phyloP scores from a whole-genome alignment of 2,888 invertebrate species.

The Loripinus fragilis region DNA sequence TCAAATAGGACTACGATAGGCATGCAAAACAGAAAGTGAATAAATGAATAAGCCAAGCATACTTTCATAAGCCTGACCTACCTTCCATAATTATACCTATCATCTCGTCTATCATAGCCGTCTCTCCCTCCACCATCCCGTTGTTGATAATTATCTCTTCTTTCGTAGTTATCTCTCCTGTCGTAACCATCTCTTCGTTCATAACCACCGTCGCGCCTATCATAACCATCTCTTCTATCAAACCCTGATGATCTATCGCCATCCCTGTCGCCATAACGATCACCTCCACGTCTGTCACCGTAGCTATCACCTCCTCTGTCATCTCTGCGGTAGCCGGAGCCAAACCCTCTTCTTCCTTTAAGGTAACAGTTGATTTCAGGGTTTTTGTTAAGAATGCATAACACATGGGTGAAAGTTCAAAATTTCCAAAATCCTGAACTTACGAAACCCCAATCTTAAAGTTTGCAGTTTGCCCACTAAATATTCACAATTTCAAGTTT shows the following conservation, averaged over 20 bases:
- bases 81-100: conserved; percentile 39
- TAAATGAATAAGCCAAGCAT: conserved; percentile 20
- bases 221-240: conserved; percentile 3
- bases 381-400: too few relatives aligned
- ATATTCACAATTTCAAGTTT: too few relatives aligned
- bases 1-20: too few relatives aligned
- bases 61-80: conserved; percentile 7
- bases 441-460: too few relatives aligned
- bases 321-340: conserved; percentile 57
- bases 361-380: too few relatives aligned
- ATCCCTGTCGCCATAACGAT: conserved; percentile 55
- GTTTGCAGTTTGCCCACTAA: too few relatives aligned
- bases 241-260: conserved; percentile 23
- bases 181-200: conserved; percentile 4
- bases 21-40: not conserved
- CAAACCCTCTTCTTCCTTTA: conserved; percentile 57
- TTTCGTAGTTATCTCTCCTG: conserved; percentile 16
- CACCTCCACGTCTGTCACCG: conserved; percentile 44
- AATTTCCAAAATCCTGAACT: too few relatives aligned
- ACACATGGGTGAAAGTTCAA: too few relatives aligned
- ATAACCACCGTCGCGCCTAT: not conserved
- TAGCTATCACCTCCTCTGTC: conserved; percentile 49
- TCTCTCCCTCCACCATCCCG: conserved; percentile 2
- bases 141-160: conserved; percentile 47
- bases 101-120: conserved; percentile 22